A percentile compares a stretch with the other conserved stretches of the same genome.
These are phyloP conservation scores for Drosophila pseudotakahashii DNA, from an alignment of 2,888 invertebrate species.

Conservation along the genomic window DNA sequence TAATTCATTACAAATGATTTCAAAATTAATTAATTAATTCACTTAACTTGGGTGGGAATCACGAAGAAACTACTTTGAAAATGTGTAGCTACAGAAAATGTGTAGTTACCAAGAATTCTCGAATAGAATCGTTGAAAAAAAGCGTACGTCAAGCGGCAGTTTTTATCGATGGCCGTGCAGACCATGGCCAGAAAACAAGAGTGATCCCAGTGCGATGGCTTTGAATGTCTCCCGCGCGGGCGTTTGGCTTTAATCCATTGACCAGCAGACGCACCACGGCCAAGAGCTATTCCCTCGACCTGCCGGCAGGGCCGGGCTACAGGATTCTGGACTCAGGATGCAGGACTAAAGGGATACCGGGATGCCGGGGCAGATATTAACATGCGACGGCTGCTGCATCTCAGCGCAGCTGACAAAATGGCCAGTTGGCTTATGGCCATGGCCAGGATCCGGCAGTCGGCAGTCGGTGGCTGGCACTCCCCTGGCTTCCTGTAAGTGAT, in stretches of 20 bases:
- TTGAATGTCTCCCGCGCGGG: slow-evolving; percentile 52
- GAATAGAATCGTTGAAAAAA: slow-evolving; percentile 4
- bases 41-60: neutral
- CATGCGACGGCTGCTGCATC: slow-evolving; percentile 62
- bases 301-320: slow-evolving; percentile 15
- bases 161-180: slow-evolving; percentile 62
- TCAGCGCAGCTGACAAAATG: slow-evolving; percentile 64
- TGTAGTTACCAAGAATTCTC: neutral
- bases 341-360: slow-evolving; percentile 9
- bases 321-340: slow-evolving; percentile 8
- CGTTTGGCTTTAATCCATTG: slow-evolving; percentile 68
- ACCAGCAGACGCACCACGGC: slow-evolving; percentile 62
- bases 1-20: no score
- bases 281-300: slow-evolving; percentile 29
- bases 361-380: slow-evolving; percentile 60
- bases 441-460: slow-evolving; percentile 31
- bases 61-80: neutral
- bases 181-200: slow-evolving; percentile 46
- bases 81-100: no score
- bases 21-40: no score
- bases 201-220: slow-evolving; percentile 9
- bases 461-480: slow-evolving; percentile 12
- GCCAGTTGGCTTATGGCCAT: slow-evolving; percentile 63
- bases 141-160: slow-evolving; percentile 9
- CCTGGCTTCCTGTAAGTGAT: slow-evolving; percentile 75